These are phyloP conservation scores for Cirrhinus molitorella DNA, from an alignment of 2,797 vertebrate genomes.

Conservation along the genomic window DNA sequence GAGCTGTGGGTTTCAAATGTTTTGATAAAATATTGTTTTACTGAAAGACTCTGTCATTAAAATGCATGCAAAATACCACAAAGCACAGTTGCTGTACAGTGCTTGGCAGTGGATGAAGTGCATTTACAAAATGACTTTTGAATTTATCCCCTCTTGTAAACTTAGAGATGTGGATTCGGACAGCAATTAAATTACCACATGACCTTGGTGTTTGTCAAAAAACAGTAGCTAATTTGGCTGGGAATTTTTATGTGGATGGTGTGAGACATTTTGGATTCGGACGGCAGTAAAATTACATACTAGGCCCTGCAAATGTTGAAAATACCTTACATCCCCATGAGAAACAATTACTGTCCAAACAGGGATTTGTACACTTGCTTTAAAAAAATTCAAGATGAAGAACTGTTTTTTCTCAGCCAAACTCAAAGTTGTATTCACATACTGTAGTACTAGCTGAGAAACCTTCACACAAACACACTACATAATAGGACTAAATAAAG, in stretches of 20 bases:
- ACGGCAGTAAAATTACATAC: background rate
- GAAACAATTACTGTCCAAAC: too few relatives aligned
- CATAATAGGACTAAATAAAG: background rate
- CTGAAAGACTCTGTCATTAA: too few relatives aligned
- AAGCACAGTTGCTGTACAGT: background rate
- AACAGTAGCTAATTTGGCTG: background rate
- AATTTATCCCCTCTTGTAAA: background rate
- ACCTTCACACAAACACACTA: background rate
- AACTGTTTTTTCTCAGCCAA: background rate
- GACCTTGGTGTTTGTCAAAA: background rate
- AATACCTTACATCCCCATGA: background rate
- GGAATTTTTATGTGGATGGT: background rate
- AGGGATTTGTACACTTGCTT: background rate
- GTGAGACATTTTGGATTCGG: background rate
- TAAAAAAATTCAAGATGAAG: background rate
- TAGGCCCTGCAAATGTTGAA: background rate
- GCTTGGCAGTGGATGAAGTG: background rate
- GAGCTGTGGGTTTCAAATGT: background rate
- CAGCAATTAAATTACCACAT: background rate
- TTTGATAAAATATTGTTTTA: too few relatives aligned
- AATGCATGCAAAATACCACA: background rate
- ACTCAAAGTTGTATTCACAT: background rate
- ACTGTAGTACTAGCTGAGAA: background rate
- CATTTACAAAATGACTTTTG: background rate
- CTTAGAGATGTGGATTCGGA: background rate